These are phyloP conservation scores for Semaprochilodus insignis DNA, from an alignment of 2,797 vertebrate genomes.

Conservation along the genomic window DNA sequence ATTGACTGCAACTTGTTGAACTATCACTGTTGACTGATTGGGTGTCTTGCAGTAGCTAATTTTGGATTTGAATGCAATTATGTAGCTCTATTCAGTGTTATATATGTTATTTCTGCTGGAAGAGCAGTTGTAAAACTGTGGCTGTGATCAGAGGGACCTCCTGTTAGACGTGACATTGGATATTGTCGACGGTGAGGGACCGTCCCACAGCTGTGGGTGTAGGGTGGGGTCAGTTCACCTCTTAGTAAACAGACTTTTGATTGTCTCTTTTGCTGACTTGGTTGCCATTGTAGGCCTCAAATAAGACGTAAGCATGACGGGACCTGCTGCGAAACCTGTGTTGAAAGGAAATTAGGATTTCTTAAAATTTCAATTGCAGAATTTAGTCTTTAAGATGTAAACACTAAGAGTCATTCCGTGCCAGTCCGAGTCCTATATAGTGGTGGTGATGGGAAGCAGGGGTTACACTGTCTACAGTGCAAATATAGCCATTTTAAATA, in stretches of 20 bases:
- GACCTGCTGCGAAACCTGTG: background rate
- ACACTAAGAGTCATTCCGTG: no score
- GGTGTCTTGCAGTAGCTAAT: background rate
- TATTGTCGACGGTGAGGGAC: no score
- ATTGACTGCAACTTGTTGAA: background rate
- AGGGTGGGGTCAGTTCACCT: conserved; percentile 3
- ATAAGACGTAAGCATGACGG: conserved; percentile 7
- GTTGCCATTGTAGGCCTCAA: background rate
- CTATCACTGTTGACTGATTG: no score
- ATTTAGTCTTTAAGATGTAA: no score
- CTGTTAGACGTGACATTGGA: conserved; percentile 19
- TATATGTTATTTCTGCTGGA: background rate
- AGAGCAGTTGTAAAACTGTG: background rate
- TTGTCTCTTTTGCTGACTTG: background rate
- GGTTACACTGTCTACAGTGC: no score
- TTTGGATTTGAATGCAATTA: background rate
- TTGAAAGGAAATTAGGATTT: no score
- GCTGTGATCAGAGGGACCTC: conserved; percentile 14
- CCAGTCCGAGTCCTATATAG: no score
- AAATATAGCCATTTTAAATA: no score
- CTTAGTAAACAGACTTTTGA: background rate
- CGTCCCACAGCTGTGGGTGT: background rate
- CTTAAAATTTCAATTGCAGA: no score
- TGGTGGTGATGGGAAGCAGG: no score
- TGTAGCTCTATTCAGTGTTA: background rate